Base-by-base conservation (phyloP, 2,888 invertebrate genomes). In the Dendrolimus pini region DNA sequence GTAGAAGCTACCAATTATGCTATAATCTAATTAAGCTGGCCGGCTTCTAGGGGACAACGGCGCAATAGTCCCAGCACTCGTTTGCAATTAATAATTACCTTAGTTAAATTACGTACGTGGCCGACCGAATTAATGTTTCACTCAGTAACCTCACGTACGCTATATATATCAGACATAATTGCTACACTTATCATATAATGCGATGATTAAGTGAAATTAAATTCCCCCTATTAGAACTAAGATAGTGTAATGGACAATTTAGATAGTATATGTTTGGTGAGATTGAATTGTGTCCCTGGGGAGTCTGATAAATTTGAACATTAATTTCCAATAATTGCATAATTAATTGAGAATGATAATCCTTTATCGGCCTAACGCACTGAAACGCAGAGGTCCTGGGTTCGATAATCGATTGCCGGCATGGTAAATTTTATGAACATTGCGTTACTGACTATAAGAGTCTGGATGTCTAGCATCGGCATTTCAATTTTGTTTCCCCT, bases 41-140 rank as follows among this genome's bases (percentile, higher is more conserved):
- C 30, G 30, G 30, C 30, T 30, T 30, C 30, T 30, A 30, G 30
- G 30, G 6, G 30, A 30, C 30, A 30, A 6, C 6, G 30, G 30
- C 6, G 6, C 30, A 30, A 6, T 6, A 30, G 30, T 30, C 30
- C 30, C n/a, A 42, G 13, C 18, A 52, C 41, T 47, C 41, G 56
- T 53, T 56, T 56, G 52, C 53, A 7, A 56, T 53, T 53, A 53
- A 41, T 56, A 52, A 52, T 41, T 56, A 56, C 52, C 30, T 12
- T 52, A 56, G 53, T 41, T 41, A 55, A 55, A 41, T 56, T 41
- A 41, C 56, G 52, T 41, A 41, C 52, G 12, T 7, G 14, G 8
- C 3, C 53, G n/a, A 53, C 18, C 47, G 47, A 47, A 47, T 47
- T 47, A 47, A 47, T 47, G 47, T 12, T 47, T 47, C 47, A 47